Conservation (phyloP, 2,797 vertebrate genomes). For the Acanthurus lineatus region DNA sequence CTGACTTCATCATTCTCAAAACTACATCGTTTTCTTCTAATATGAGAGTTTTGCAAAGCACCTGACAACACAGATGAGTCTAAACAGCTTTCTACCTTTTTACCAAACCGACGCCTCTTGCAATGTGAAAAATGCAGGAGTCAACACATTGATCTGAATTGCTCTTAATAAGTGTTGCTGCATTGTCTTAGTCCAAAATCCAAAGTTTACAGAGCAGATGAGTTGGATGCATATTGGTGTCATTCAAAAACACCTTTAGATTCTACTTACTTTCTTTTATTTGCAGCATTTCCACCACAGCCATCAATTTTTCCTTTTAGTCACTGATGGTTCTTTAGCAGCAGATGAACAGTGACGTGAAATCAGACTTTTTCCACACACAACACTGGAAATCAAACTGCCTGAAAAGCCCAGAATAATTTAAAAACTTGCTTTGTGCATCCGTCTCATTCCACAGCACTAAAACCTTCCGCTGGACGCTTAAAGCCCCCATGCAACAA, state of each 20-base stretch:
- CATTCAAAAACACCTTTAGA: background rate
- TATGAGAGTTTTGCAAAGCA: background rate
- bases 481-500: constrained; percentile 32
- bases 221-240: background rate
- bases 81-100: background rate
- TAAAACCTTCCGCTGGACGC: background rate
- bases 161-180: background rate
- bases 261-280: background rate
- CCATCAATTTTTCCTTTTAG: background rate
- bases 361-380: no score
- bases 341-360: background rate
- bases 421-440: background rate
- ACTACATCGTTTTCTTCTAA: background rate
- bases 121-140: background rate
- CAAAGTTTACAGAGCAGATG: background rate
- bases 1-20: background rate
- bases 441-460: constrained; percentile 31
- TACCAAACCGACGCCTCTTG: background rate
- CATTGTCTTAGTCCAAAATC: background rate
- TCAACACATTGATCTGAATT: background rate
- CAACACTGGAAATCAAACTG: background rate
- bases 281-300: no score
- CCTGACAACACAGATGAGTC: background rate
- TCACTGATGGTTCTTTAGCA: background rate
- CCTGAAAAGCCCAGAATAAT: background rate